A percentile compares a stretch with the other conserved stretches of the same genome.
phyloP scores from a whole-genome alignment of 2,113 vertebrate species.

The Hippocampus comes region DNA sequence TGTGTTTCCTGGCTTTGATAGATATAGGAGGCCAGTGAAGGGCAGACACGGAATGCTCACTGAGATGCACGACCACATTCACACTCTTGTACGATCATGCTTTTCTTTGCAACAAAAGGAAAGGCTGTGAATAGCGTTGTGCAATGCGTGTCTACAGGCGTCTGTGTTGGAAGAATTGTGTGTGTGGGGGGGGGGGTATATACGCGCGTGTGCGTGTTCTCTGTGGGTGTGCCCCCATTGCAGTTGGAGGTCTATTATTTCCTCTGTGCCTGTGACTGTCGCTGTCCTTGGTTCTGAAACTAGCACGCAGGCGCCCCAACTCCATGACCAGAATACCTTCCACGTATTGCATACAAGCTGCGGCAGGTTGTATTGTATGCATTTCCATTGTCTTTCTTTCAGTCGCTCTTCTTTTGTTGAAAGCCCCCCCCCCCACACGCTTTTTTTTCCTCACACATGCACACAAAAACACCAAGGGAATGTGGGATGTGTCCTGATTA shows the following conservation, averaged over 20 bases:
- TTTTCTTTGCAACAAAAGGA: constrained; percentile 14
- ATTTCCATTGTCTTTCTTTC: constrained; percentile 11
- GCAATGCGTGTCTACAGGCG: constrained; percentile 3
- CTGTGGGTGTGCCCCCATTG: constrained; percentile 13
- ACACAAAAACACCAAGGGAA: constrained; percentile 18
- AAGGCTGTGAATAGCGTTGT: constrained; percentile 17
- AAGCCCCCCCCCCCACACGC: background rate
- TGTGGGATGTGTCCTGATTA: constrained; percentile 53
- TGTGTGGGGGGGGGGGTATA: background rate
- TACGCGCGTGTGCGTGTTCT: background rate
- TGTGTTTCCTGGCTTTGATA: constrained; percentile 43
- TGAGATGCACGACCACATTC: background rate
- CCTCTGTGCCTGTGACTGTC: constrained; percentile 20
- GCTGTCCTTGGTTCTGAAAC: constrained; percentile 64
- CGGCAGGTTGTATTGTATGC: background rate
- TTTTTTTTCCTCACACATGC: background rate
- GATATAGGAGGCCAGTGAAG: constrained; percentile 44
- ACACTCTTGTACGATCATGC: constrained; percentile 24
- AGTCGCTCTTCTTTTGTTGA: background rate
- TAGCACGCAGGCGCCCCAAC: constrained; percentile 1
- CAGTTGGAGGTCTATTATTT: constrained; percentile 24
- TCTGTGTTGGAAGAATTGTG: background rate
- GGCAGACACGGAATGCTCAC: constrained; percentile 18
- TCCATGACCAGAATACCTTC: constrained; percentile 22
- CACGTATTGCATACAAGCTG: background rate